A percentile compares a stretch with the other conserved stretches of the same genome.
These are phyloP conservation scores for Bombus haemorrhoidalis DNA, from an alignment of 1,140 invertebrate species.

Conservation along the genomic window DNA sequence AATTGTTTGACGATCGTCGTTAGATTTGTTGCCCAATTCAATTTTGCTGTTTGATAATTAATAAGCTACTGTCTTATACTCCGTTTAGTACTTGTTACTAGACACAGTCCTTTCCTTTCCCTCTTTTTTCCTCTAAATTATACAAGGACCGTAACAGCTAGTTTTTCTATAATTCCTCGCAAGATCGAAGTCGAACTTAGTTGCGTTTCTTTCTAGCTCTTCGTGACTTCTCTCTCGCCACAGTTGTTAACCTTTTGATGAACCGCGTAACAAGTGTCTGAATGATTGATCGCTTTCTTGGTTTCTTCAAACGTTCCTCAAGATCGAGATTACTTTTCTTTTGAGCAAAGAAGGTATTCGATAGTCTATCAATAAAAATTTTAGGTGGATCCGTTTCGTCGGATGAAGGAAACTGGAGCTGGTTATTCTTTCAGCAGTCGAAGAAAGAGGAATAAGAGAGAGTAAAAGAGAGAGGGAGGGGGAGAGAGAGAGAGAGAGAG, in stretches of 20 bases:
- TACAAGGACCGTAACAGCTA: background rate
- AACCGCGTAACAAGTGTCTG: conserved; percentile 11
- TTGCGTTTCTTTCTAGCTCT: background rate
- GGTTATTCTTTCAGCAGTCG: conserved; percentile 14
- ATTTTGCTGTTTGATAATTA: background rate
- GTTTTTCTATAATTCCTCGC: background rate
- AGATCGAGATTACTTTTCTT: conserved; percentile 15
- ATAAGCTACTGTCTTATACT: background rate
- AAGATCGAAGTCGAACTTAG: background rate
- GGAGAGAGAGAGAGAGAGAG: background rate
- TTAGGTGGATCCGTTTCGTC: background rate
- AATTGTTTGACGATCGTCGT: background rate
- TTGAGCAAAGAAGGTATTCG: background rate
- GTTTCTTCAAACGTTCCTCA: background rate
- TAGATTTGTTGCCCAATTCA: background rate
- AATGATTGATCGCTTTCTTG: conserved; percentile 17
- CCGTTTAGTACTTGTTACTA: background rate
- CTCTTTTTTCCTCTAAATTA: background rate
- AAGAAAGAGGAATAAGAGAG: background rate
- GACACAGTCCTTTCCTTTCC: background rate
- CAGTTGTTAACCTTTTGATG: background rate
- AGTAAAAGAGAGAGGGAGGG: no score
- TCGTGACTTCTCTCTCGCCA: no score
- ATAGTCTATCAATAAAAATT: conserved; percentile 21
- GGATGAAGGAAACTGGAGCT: background rate